Evolutionary conservation across 2,113 vertebrate species (phyloP), one percentile per base, ranked within the genome.

Genomic region (Mugil cephalus): DNA sequence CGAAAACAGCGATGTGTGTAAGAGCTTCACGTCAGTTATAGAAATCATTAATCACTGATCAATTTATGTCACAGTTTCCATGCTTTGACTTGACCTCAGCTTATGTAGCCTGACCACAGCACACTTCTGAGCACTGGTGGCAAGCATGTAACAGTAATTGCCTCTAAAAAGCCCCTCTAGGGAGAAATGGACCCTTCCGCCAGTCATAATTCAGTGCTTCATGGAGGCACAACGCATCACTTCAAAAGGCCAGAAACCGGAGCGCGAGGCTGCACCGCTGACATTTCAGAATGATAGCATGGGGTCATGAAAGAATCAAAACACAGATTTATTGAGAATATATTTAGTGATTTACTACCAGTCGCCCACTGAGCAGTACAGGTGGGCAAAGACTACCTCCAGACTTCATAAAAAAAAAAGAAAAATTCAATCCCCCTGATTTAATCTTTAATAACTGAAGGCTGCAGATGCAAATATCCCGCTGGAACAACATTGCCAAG

Each of bases 381-480:
- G 39, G 30, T 50, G 39, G 66, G 46, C 18, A 34, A 62, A 56
- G 61, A 47, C 78, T 51, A 67, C 14, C 61, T 58, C 50, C 38
- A 1, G 24, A 66, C 55, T 77, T 80, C 66, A 81, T 82, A 59
- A 78, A 87, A 75, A 58, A 55, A 61, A 30, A 59, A 78, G 85
- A 75, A 58, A 55, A 61, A 30, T 45, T 48, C 24, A 81, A 87
- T 83, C 79, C 78, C 45, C 62, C n/a, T 67, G 63, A 75, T 82
- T 87, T 84, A 74, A 83, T 81, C 71, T 83, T 83, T 74, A 73
- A 83, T 84, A 84, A 83, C 45, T 71, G 51, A 81, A 72, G 76
- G 74, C 61, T 85, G 48, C 70, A 55, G 34, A 84, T 69, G 18
- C 39, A 63, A 59, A 21, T 9, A 10, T 17, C 14, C 17, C 56